Evolutionary conservation across 2,888 invertebrate genomes (phyloP).

Genomic region (Pteria penguin): DNA sequence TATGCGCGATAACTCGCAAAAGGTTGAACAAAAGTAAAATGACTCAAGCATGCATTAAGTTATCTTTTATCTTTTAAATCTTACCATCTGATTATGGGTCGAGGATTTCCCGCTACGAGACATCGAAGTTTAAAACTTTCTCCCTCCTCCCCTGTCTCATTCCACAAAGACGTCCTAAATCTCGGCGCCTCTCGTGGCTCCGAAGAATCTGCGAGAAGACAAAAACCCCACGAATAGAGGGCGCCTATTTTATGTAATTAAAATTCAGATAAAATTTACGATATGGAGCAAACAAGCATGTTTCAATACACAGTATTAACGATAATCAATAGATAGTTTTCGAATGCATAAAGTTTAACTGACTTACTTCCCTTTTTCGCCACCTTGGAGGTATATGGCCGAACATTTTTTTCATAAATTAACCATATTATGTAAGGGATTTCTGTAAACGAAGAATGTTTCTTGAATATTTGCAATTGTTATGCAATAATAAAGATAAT

Average conservation of each 20-base stretch:
- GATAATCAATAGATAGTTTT: not conserved
- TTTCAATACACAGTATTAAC: not conserved
- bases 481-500: no score
- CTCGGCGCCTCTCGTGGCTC: slow-evolving; percentile 35
- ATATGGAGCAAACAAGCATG: not conserved
- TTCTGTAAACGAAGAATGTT: no score
- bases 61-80: not conserved
- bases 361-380: not conserved
- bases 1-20: no score
- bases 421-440: no score
- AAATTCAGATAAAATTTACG: not conserved
- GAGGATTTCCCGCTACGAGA: slow-evolving; percentile 50
- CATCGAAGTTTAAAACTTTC: slow-evolving; percentile 49
- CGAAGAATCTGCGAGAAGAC: not conserved
- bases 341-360: not conserved
- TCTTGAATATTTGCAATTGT: no score
- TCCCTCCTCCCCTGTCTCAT: slow-evolving; percentile 53
- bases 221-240: no score
- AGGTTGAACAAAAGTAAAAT: no score
- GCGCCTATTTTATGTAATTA: not conserved
- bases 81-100: slow-evolving; percentile 59
- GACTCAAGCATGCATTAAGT: not conserved
- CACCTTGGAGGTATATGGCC: not conserved
- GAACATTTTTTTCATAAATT: no score
- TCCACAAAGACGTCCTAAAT: slow-evolving; percentile 51